These are phyloP conservation scores for Gastracanthus pulcherrimus DNA, from an alignment of 2,888 invertebrate genomes.

Conservation along the genomic window DNA sequence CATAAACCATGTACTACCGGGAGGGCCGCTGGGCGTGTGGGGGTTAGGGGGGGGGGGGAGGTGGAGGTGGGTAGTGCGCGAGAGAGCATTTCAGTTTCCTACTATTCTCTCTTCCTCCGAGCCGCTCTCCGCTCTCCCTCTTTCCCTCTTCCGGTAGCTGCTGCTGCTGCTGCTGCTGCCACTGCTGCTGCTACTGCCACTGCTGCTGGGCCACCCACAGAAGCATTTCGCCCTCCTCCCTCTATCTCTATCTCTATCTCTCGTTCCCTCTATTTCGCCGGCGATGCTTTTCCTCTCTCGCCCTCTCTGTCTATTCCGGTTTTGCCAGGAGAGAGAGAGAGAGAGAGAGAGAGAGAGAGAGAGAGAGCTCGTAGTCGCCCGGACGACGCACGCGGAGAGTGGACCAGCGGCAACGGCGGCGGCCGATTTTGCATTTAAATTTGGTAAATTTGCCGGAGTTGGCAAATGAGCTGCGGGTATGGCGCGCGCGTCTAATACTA, in stretches of 20 bases:
- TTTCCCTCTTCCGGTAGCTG: constrained; percentile 54
- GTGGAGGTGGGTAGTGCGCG: constrained; percentile 38
- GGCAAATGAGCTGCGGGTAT: constrained; percentile 76
- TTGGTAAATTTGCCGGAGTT: constrained; percentile 76
- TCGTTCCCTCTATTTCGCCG: constrained; percentile 54
- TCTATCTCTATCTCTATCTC: constrained; percentile 54
- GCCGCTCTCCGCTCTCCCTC: constrained; percentile 47
- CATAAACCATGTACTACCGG: constrained; percentile 54
- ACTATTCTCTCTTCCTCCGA: constrained; percentile 65
- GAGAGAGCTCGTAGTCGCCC: constrained; percentile 55
- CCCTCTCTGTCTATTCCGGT: constrained; percentile 49
- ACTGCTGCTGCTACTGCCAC: constrained; percentile 48
- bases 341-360: too few relatives aligned
- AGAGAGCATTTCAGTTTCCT: constrained; percentile 73
- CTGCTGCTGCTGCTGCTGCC: constrained; percentile 30
- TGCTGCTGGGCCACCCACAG: constrained; percentile 53
- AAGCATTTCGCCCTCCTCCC: constrained; percentile 62
- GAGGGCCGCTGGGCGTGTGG: constrained; percentile 48
- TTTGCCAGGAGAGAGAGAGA: constrained; percentile 55
- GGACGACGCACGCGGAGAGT: constrained; percentile 64
- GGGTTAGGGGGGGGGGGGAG: constrained; percentile 47
- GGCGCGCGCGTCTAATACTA: constrained; percentile 70
- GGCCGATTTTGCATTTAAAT: constrained; percentile 77
- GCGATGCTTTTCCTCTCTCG: constrained; percentile 13
- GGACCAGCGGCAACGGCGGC: constrained; percentile 51